Evolutionary conservation across 2,113 vertebrate genomes (phyloP), one percentile per base, ranked within the genome.

Genomic region (Archocentrus centrarchus): DNA sequence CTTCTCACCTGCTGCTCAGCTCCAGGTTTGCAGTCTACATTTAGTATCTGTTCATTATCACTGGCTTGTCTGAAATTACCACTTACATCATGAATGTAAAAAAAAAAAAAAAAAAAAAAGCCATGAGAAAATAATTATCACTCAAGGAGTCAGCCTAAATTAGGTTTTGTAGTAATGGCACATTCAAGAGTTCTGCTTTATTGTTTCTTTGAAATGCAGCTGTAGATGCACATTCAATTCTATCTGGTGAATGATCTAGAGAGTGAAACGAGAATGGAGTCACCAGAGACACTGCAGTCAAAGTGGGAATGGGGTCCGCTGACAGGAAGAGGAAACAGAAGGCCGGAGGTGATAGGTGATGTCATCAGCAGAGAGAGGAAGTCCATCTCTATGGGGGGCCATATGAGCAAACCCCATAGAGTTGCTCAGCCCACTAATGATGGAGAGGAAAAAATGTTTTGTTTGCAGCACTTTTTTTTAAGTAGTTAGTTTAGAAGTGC

Each of bases 271-370:
- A 75, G 77, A 91, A 87, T 20, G 75, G 84, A 85, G 88, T 89
- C 91, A 91, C 81, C 60, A 75, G 85, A 88, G 89, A 91, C 70
- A 17, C 50, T 79, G 37, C 35, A 30, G 86, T 82, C 81, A 85
- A 90, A 85, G 59, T 35, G 47, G 84, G 79, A 59, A 35, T 39
- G 60, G 60, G 59, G 89, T 89, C 88, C 86, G 81, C 85, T 87
- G 90, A 91, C 90, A 83, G 93, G 93, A 95, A 91, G 66, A 92
- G 95, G 95, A 96, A 94, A 91, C 95, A 95, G 95, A 95, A 92
- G 92, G 92, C 84, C 47, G 79, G 86, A 76, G 89, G 79, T 93
- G 94, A 96, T 95, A 91, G 18, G 81, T 92, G 92, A 91, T 90
- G 92, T 94, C 94, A 91, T 89, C 75, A 66, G 59, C 13, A 50